These are phyloP conservation scores for Hartigia nigra DNA, from an alignment of 2,888 invertebrate genomes.

Conservation along the genomic window DNA sequence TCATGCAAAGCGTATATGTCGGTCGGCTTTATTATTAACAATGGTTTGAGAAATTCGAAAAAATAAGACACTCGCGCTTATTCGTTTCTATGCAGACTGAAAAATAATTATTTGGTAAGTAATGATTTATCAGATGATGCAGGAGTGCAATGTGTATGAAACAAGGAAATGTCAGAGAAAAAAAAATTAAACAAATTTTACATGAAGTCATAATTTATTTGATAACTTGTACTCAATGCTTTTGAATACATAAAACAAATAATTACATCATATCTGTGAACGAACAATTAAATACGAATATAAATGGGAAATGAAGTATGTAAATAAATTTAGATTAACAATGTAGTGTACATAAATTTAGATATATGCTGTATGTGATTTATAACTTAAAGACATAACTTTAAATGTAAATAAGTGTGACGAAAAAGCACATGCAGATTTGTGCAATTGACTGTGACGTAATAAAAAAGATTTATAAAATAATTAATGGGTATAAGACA, in stretches of 20 bases:
- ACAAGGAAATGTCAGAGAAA: neutral
- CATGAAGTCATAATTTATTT: neutral
- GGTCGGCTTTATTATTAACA: neutral
- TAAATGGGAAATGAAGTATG: neutral
- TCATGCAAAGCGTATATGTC: neutral
- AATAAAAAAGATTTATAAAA: neutral
- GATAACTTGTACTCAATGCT: neutral
- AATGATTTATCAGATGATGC: neutral
- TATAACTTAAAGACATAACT: neutral
- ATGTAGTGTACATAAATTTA: neutral
- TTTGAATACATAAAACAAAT: neutral
- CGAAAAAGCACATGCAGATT: neutral
- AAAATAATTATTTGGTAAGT: neutral
- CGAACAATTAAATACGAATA: neutral
- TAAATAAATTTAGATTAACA: neutral
- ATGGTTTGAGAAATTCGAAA: neutral
- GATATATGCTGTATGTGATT: neutral
- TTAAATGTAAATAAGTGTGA: neutral
- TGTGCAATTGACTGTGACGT: neutral
- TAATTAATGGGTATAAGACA: neutral
- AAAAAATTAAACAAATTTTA: neutral
- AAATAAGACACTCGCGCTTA: neutral
- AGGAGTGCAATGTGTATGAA: neutral
- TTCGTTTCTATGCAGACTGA: neutral
- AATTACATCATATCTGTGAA: neutral